These are phyloP conservation scores for Drosophila birchii DNA, from an alignment of 2,888 invertebrate species.

Conservation along the genomic window DNA sequence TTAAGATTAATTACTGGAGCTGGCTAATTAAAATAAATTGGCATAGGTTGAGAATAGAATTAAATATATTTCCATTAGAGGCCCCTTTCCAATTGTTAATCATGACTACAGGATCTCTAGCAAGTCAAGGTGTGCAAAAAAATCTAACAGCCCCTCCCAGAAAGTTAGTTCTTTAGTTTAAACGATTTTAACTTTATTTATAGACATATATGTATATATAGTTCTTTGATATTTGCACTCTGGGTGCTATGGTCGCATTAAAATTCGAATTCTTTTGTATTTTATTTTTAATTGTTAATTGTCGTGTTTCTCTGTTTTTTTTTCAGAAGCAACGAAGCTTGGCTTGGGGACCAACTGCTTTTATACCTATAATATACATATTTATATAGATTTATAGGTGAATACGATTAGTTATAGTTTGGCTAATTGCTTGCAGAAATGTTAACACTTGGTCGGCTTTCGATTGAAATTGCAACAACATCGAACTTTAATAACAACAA, in stretches of 20 bases:
- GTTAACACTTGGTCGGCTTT: conserved; percentile 41
- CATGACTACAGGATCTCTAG: conserved; percentile 43
- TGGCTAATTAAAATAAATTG: conserved; percentile 56
- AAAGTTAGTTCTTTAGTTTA: conserved; percentile 29
- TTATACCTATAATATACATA: not conserved
- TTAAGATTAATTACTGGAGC: conserved; percentile 48
- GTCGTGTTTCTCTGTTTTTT: conserved; percentile 11
- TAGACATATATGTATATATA: conserved; percentile 26
- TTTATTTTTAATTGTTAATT: conserved; percentile 19
- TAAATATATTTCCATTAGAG: conserved; percentile 28
- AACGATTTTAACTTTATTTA: conserved; percentile 60
- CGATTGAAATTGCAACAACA: conserved; percentile 30
- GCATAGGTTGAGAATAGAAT: conserved; percentile 42
- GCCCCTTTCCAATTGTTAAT: conserved; percentile 50
- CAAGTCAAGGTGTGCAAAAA: conserved; percentile 19
- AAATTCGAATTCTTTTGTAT: not conserved
- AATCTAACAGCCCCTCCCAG: conserved; percentile 21
- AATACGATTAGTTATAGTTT: conserved; percentile 26
- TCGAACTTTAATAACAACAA: conserved; percentile 33
- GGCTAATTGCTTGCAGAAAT: conserved; percentile 42
- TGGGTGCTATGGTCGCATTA: conserved; percentile 16
- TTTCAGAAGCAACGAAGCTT: conserved; percentile 27
- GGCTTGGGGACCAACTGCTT: conserved; percentile 49
- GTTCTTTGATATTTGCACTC: conserved; percentile 18
- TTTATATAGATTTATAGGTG: conserved; percentile 16